These are phyloP conservation scores for Euzetes globulus DNA, from an alignment of 2,888 invertebrate species.

Conservation along the genomic window DNA sequence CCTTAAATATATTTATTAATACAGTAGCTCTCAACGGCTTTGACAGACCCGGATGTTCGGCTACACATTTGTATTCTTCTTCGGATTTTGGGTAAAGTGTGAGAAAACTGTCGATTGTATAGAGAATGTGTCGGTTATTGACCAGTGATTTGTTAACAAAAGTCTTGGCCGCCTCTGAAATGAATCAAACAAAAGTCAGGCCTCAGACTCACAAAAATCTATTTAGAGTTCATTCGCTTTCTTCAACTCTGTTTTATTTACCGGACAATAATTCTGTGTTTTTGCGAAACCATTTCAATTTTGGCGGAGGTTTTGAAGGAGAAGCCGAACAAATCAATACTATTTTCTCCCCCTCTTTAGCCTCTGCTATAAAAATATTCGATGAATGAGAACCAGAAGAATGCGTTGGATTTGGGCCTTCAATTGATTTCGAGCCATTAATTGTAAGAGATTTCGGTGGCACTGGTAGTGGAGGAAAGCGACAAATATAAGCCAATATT, in stretches of 20 bases:
- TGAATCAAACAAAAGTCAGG: not conserved
- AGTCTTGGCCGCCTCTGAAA: conserved; percentile 37
- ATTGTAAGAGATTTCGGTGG: conserved; percentile 39
- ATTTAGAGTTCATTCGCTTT: not conserved
- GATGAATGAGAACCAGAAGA: conserved; percentile 31
- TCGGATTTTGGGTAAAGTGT: conserved; percentile 40
- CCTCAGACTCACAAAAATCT: not conserved
- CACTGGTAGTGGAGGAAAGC: conserved; percentile 32
- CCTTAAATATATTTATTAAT: conserved; percentile 33
- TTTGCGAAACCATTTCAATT: conserved; percentile 41
- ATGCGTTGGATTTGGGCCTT: conserved; percentile 28
- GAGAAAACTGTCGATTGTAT: conserved; percentile 37
- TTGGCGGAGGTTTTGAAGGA: conserved; percentile 41
- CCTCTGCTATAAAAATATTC: conserved; percentile 40
- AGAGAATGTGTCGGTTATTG: conserved; percentile 33
- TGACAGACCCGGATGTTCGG: conserved; percentile 35
- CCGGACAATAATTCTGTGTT: conserved; percentile 39
- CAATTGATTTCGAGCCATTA: conserved; percentile 32
- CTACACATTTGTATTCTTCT: conserved; percentile 35
- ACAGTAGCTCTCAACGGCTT: conserved; percentile 36
- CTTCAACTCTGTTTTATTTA: conserved; percentile 27
- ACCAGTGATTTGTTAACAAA: conserved; percentile 33
- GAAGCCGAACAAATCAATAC: conserved; percentile 41
- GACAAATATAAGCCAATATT: not conserved
- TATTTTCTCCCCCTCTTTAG: conserved; percentile 41